Conservation (phyloP, 2,797 vertebrate genomes). For the Bucorvus abyssinicus region DNA sequence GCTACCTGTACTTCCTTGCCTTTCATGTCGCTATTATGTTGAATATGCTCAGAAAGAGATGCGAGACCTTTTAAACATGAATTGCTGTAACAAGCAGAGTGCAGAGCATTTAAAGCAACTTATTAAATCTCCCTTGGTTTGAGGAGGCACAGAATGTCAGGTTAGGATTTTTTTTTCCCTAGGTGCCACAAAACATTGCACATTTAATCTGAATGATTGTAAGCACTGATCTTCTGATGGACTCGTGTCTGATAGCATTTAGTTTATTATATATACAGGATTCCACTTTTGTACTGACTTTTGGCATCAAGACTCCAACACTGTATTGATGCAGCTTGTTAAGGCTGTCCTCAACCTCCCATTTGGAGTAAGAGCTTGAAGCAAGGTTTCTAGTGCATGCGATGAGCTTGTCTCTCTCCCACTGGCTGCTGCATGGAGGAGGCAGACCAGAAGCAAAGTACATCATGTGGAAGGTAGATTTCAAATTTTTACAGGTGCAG, state of each 20-base stretch:
- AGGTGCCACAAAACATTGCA: neutral
- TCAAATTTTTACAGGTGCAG: neutral
- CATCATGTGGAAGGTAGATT: neutral
- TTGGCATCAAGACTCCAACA: neutral
- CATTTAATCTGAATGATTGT: neutral
- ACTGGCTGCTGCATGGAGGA: neutral
- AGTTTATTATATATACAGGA: neutral
- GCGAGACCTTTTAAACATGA: slow-evolving; percentile 8
- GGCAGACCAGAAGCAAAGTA: neutral
- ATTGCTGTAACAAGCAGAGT: neutral
- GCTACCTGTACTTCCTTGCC: neutral
- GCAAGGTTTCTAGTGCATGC: neutral
- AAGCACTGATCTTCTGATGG: neutral
- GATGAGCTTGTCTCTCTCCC: neutral
- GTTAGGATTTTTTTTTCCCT: neutral
- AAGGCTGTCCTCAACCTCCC: neutral
- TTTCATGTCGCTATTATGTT: neutral
- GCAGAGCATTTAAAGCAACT: neutral
- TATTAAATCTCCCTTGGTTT: neutral
- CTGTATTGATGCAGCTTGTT: neutral
- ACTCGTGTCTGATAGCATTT: neutral
- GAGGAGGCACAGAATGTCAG: neutral
- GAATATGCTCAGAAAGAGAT: neutral
- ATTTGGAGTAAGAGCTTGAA: neutral
- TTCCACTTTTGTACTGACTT: neutral